These are phyloP conservation scores for Athrips mouffetella DNA, from an alignment of 2,888 invertebrate species.

Conservation along the genomic window DNA sequence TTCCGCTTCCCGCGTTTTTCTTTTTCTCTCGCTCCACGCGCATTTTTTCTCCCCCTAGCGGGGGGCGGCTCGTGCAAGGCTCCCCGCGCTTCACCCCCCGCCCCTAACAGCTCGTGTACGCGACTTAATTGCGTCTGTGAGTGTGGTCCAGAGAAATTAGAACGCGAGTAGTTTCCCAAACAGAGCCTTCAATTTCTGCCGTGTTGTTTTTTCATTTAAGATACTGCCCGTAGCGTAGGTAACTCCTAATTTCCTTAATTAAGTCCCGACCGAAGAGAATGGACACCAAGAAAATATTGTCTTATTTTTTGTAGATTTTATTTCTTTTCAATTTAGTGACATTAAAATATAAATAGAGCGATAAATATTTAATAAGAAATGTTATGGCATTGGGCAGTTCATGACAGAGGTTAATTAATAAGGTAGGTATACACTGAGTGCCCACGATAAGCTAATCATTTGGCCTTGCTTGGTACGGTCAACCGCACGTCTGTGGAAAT, in stretches of 20 bases:
- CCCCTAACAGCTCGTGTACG: constrained; percentile 68
- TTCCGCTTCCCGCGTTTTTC: constrained; percentile 72
- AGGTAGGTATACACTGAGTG: constrained; percentile 21
- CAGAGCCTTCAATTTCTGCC: constrained; percentile 37
- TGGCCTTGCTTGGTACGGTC: constrained; percentile 19
- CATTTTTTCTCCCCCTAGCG: constrained; percentile 56
- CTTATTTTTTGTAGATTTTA: no score
- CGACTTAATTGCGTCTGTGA: constrained; percentile 78
- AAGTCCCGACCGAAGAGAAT: no score
- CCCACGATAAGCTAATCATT: constrained; percentile 29
- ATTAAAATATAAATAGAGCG: no score
- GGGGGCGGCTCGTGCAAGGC: constrained; percentile 36
- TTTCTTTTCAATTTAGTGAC: no score
- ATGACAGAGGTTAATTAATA: no score
- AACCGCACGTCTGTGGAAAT: no score
- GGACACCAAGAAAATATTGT: no score
- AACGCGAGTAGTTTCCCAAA: constrained; percentile 48
- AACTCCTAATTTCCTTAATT: no score
- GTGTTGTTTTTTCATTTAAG: not conserved
- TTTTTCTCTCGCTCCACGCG: constrained; percentile 61
- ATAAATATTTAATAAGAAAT: no score
- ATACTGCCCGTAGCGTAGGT: no score
- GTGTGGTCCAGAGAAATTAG: constrained; percentile 78
- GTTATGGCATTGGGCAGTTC: no score
- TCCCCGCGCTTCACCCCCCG: constrained; percentile 19